Conservation (phyloP, 2,113 vertebrate species). For the Pionites leucogaster region DNA sequence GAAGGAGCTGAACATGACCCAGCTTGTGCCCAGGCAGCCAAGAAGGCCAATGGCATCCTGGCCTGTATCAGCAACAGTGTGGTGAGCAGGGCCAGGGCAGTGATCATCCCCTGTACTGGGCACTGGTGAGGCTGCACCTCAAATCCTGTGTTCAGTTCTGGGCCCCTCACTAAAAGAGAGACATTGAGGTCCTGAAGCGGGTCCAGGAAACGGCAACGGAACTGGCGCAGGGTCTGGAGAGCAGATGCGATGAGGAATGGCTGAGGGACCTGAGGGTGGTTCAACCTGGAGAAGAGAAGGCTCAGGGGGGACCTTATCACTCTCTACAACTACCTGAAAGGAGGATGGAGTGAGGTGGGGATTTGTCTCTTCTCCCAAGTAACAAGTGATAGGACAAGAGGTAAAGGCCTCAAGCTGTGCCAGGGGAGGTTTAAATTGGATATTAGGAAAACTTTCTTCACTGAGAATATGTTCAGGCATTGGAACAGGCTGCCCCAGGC, state of each 20-base stretch:
- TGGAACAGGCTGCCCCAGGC: background rate
- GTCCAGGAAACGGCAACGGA: background rate
- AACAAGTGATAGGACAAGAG: background rate
- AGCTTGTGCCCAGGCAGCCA: background rate
- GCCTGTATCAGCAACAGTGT: background rate
- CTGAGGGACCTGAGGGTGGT: background rate
- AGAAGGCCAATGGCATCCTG: background rate
- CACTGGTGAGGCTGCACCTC: background rate
- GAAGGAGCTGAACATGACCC: background rate
- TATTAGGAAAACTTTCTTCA: background rate
- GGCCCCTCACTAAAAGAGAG: background rate
- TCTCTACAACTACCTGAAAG: background rate
- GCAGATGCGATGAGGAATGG: background rate
- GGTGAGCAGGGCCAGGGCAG: background rate
- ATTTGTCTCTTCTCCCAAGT: background rate
- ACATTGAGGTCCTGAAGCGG: background rate
- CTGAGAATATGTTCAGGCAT: background rate
- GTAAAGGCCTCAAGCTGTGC: background rate
- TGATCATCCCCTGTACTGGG: background rate
- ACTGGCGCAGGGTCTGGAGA: background rate
- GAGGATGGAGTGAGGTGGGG: background rate
- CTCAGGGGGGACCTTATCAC: background rate
- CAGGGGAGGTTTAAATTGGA: background rate
- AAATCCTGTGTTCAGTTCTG: background rate
- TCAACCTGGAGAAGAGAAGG: background rate